Conservation (phyloP, 2,888 invertebrate species). For the Pemphredon lugubris region DNA sequence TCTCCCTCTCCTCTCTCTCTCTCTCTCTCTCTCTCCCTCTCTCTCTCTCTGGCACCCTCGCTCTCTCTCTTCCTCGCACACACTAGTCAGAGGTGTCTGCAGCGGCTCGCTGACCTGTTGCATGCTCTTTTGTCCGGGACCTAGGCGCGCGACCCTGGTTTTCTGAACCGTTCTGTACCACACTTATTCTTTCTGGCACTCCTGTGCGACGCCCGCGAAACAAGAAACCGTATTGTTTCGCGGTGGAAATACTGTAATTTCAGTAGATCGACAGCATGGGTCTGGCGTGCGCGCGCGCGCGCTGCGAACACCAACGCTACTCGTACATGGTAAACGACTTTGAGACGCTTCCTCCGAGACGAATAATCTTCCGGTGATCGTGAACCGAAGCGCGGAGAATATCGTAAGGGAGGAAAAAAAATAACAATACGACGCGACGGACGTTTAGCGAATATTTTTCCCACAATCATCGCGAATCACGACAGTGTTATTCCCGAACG, state of each 20-base stretch:
- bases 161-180: conserved; percentile 67
- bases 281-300: not conserved
- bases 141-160: conserved; percentile 58
- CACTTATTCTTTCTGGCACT: conserved; percentile 71
- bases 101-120: conserved; percentile 74
- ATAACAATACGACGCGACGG: no score
- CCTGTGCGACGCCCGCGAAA: conserved; percentile 68
- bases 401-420: no score
- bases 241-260: conserved; percentile 69
- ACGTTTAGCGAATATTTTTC: no score
- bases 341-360: not conserved
- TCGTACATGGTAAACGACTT: not conserved
- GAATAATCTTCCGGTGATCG: conserved; percentile 2
- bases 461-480: no score
- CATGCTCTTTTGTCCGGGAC: conserved; percentile 74
- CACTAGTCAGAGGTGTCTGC: conserved; percentile 57
- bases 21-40: conserved; percentile 8
- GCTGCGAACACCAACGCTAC: not conserved
- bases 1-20: not conserved
- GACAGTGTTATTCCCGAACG: not conserved
- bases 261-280: conserved; percentile 62
- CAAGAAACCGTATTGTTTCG: conserved; percentile 75
- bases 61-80: conserved; percentile 19
- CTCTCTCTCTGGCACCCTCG: conserved; percentile 12
- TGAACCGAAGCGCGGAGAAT: no score